Evolutionary conservation across 2,113 vertebrate genomes (phyloP), one percentile per base, ranked within the genome.

Genomic region (Myanophis thanlyinensis): DNA sequence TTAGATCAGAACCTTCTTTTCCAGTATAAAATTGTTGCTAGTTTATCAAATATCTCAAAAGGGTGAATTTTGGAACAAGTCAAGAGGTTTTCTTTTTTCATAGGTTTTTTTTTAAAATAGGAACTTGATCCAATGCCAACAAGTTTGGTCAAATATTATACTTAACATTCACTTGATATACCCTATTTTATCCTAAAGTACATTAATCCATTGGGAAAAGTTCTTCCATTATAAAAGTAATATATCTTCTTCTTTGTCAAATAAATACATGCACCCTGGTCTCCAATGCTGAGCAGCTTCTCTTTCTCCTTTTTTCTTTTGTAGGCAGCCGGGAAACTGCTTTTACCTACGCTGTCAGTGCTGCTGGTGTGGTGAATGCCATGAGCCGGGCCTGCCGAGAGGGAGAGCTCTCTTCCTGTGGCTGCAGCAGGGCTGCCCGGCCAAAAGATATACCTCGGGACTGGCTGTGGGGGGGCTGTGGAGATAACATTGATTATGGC

Each of bases 391-490:
- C 99, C 1, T 99, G 99, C 97, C 98, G 98, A 30, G 99, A 99
- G 97, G 99, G 99, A 40, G 99, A 99, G 97, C 98, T 99, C 93
- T 99, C 99, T 89, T 99, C 98, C 89, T 99, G 99, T 0, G 99
- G 99, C 95, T 99, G 99, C 97, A 99, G 99, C 95, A 97, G 99
- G 0, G 98, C 99, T 0, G 98, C 98, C 0, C 97, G 99, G 9
- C 99, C 99, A 93, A 99, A 98, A 97, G 99, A 99, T 93, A 97
- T 99, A 93, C 99, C 99, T 11, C 97, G 99, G 93, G 99, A 99
- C 97, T 99, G 99, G 99, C 98, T 99, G 93, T 99, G 99, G 99
- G 99, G 99, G 3, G 99, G 99, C 97, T 99, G 99, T 5, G 99
- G 99, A 1, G 99, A 99, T 96, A 99, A 99, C 98, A 98, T 99